Evolutionary conservation across 2,888 invertebrate genomes (phyloP).

Genomic region (Drosophila koepferae): DNA sequence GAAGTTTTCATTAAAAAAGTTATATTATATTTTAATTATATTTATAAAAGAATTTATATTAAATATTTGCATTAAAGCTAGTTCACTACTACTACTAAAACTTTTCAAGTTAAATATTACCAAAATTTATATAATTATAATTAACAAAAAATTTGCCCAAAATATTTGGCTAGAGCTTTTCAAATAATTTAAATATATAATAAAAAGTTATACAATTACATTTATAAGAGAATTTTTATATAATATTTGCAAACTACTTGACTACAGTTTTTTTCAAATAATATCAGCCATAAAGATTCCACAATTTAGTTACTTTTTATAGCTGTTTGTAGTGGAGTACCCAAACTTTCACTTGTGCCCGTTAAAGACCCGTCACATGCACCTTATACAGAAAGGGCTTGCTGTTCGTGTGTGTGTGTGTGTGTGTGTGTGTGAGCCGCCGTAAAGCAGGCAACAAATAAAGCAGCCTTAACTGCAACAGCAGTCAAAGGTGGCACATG

Average conservation of each 20-base stretch:
- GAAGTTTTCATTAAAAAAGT: too few relatives aligned
- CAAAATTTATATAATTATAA: too few relatives aligned
- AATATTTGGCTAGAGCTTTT: too few relatives aligned
- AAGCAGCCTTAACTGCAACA: constrained; percentile 57
- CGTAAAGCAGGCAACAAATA: constrained; percentile 61
- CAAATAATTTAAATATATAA: too few relatives aligned
- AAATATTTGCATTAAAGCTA: too few relatives aligned
- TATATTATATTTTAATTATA: too few relatives aligned
- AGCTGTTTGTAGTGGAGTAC: background rate
- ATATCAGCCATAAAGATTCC: background rate
- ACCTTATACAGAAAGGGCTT: background rate
- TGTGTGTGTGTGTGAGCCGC: constrained; percentile 8
- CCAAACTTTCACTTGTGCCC: constrained; percentile 56
- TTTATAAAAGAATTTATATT: too few relatives aligned
- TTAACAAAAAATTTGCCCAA: too few relatives aligned
- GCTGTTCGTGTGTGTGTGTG: background rate
- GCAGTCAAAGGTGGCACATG: constrained; percentile 3
- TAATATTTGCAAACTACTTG: background rate
- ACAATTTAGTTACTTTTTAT: constrained; percentile 9
- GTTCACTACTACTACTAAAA: too few relatives aligned
- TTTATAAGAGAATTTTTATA: background rate
- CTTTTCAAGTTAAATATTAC: too few relatives aligned
- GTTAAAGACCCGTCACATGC: constrained; percentile 31
- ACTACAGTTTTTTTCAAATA: background rate
- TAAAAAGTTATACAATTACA: background rate